These are phyloP conservation scores for Stegodyphus dumicola DNA, from an alignment of 1,140 invertebrate species.

Conservation along the genomic window DNA sequence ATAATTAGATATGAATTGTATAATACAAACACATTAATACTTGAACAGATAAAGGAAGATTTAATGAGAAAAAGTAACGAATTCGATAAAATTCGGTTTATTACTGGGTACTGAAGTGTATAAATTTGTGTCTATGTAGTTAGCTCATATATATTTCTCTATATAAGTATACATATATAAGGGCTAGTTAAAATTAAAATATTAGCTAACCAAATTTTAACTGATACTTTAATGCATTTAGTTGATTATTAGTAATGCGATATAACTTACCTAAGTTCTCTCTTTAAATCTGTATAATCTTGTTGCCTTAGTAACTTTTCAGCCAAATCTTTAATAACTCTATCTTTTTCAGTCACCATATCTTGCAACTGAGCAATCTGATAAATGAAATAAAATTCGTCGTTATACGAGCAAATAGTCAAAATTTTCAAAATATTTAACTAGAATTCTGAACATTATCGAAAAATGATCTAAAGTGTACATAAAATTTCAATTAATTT, in stretches of 20 bases:
- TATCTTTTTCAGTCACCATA: constrained; percentile 85
- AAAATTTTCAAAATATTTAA: background rate
- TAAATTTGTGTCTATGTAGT: too few species aligned
- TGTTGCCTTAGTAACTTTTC: constrained; percentile 83
- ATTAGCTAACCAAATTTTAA: too few species aligned
- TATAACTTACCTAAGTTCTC: constrained; percentile 77
- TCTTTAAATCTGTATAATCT: constrained; percentile 90
- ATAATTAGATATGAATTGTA: background rate
- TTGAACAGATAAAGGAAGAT: too few species aligned
- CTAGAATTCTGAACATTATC: background rate
- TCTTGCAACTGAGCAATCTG: constrained; percentile 85
- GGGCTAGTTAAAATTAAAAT: too few species aligned
- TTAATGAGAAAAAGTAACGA: too few species aligned
- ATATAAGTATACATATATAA: too few species aligned
- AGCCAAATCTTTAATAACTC: constrained; percentile 86
- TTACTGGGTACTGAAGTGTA: too few species aligned
- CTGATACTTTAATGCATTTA: too few species aligned
- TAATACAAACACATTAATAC: background rate
- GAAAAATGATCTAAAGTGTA: background rate
- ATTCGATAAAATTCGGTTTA: too few species aligned
- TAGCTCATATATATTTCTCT: too few species aligned
- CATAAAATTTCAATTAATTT: background rate
- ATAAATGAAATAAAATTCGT: constrained; percentile 16
- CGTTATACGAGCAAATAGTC: background rate
- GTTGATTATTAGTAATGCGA: too few species aligned